Conservation (phyloP, 2,888 invertebrate species). For the Drosophila tanythrix region DNA sequence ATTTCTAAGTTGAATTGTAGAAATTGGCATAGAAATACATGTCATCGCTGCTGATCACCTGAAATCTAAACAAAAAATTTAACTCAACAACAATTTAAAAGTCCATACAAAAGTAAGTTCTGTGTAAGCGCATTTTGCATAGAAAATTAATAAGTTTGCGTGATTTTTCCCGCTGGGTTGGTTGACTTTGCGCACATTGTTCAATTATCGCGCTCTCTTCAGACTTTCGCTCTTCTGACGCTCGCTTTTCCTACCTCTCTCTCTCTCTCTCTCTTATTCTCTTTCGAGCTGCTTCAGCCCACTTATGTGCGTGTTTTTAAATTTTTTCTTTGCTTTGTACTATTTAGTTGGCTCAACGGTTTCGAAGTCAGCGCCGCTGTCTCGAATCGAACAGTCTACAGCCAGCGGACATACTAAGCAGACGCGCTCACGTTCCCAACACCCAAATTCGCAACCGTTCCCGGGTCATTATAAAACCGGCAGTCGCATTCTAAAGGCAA, state of each 20-base stretch:
- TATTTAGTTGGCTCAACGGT: slow-evolving; percentile 52
- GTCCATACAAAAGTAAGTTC: neutral
- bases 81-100: neutral
- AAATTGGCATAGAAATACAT: neutral
- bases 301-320: slow-evolving; percentile 67
- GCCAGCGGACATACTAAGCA: slow-evolving; percentile 75
- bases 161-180: slow-evolving; percentile 27
- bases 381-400: slow-evolving; percentile 76
- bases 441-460: slow-evolving; percentile 4
- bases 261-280: slow-evolving; percentile 21
- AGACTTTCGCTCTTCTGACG: slow-evolving; percentile 23
- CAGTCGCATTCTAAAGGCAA: slow-evolving; percentile 28
- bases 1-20: neutral
- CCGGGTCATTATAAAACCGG: slow-evolving; percentile 37
- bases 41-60: neutral
- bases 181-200: slow-evolving; percentile 31
- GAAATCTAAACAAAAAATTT: neutral
- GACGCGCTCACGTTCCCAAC: slow-evolving; percentile 45
- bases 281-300: slow-evolving; percentile 21
- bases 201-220: slow-evolving; percentile 44
- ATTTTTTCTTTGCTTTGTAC: slow-evolving; percentile 32
- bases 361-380: slow-evolving; percentile 62
- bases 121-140: neutral
- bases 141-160: neutral
- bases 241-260: slow-evolving; percentile 2